Evolutionary conservation across 2,888 invertebrate species (phyloP).

Genomic region (Sylvicola cinctus): DNA sequence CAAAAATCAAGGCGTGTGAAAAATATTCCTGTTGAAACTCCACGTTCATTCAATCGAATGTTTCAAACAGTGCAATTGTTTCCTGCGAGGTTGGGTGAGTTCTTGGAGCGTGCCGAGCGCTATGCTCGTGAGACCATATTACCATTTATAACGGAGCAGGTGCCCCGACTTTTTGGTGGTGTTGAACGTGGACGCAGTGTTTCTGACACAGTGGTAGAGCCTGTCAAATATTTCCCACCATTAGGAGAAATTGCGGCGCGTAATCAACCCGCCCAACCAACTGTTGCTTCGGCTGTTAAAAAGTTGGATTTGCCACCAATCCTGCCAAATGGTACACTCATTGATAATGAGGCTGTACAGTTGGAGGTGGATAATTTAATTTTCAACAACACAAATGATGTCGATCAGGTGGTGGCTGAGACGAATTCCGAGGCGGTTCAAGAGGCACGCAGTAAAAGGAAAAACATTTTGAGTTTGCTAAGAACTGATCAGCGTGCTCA

Average conservation of each 20-base stretch:
- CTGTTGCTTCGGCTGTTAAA: conserved; percentile 2
- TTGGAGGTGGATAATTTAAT: too few relatives aligned
- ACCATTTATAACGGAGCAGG: conserved; percentile 58
- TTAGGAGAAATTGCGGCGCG: conserved; percentile 17
- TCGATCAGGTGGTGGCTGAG: too few relatives aligned
- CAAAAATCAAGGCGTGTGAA: conserved; percentile 32
- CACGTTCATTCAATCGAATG: not conserved
- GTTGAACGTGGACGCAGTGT: conserved; percentile 22
- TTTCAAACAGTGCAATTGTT: conserved; percentile 48
- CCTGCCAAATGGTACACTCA: conserved; percentile 3
- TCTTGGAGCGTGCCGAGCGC: conserved; percentile 61
- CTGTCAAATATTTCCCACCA: conserved; percentile 42
- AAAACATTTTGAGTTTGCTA: too few relatives aligned
- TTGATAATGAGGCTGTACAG: conserved; percentile 3
- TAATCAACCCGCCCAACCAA: conserved; percentile 4
- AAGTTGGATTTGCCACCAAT: not conserved
- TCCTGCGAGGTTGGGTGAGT: conserved; percentile 54
- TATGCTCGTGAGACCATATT: conserved; percentile 59
- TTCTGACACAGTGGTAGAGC: too few relatives aligned
- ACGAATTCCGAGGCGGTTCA: too few relatives aligned
- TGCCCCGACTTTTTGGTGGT: conserved; percentile 45
- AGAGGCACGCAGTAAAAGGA: too few relatives aligned
- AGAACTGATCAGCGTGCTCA: too few relatives aligned
- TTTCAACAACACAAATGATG: too few relatives aligned
- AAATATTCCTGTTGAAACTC: conserved; percentile 16